A percentile compares a stretch with the other conserved stretches of the same genome.
Conservation (phyloP, 2,797 vertebrate genomes). For the Emys orbicularis region DNA sequence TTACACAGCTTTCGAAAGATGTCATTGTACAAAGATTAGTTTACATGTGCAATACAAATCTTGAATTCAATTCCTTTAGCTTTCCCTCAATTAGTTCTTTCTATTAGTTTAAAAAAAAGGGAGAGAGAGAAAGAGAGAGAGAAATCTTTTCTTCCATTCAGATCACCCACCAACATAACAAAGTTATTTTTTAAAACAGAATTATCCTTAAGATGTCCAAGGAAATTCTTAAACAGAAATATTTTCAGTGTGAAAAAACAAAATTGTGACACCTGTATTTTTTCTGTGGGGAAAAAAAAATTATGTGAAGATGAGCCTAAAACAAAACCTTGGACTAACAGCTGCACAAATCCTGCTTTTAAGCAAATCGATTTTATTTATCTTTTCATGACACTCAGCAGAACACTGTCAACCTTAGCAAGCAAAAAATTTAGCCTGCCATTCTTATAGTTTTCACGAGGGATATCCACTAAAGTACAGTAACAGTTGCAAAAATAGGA, state of each 20-base stretch:
- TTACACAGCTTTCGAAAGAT: slow-evolving; percentile 46
- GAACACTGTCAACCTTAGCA: neutral
- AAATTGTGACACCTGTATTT: neutral
- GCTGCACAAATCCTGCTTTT: neutral
- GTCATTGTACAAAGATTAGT: slow-evolving; percentile 71
- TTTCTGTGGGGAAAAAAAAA: neutral
- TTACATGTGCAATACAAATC: slow-evolving; percentile 70
- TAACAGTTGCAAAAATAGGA: neutral
- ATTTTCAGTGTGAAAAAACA: neutral
- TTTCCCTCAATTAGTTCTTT: slow-evolving; percentile 75
- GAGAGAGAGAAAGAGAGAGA: neutral
- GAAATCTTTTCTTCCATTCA: slow-evolving; percentile 37
- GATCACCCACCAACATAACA: slow-evolving; percentile 34
- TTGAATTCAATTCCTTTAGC: slow-evolving; percentile 59
- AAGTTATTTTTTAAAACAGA: slow-evolving; percentile 25
- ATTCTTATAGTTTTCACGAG: neutral
- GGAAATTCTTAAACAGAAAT: slow-evolving; percentile 34
- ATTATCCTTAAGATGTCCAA: slow-evolving; percentile 27
- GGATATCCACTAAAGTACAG: neutral
- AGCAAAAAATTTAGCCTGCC: neutral
- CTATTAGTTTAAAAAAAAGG: slow-evolving; percentile 36
- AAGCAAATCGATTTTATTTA: neutral
- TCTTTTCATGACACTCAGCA: neutral
- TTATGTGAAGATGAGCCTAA: slow-evolving; percentile 8
- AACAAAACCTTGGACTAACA: neutral